Evolutionary conservation across 37 sponge, comb jelly and placozoan species (phyloP), one percentile per base, ranked within the genome.

Genomic region (Ianthella basta): DNA sequence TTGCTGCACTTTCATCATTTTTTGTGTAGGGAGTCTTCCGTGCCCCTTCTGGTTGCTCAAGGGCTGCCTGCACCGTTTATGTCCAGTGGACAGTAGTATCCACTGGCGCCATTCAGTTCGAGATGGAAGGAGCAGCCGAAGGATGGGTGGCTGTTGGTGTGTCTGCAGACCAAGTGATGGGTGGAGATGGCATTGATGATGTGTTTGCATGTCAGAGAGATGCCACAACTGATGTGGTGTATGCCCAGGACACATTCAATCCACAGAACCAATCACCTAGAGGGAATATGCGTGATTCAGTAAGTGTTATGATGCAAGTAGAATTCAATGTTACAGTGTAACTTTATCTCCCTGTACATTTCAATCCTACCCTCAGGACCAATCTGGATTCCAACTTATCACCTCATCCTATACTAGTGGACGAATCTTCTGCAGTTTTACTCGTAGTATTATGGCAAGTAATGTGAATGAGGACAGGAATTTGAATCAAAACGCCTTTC

Each of bases 1-100:
- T n/a, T n/a, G n/a, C n/a, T n/a, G n/a, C n/a, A n/a, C n/a, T n/a
- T n/a, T n/a, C n/a, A n/a, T n/a, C n/a, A n/a, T 61, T 10, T 20
- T 57, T 61, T 61, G 29, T 61, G 27, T 29, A 6, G 53, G 78
- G 54, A 20, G 15, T 44, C 1, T 41, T 75, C 59, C 21, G 80
- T 0, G 25, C n/a, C 39, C 89, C 89, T 50, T 59, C 18, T 35
- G 80, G 80, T 32, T 88, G 89, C 44, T 37, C 32, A 14, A 57
- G 66, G 14, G 6, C 64, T 23, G 50, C 14, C 15, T 88, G 89
- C 10, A 75, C 44, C 1, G 37, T 30, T 1, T 75, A 36, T 41
- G 78, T 14, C 15, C 78, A 75, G 78, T 75, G 78, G 78, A 53
- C 78, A 4, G 24, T 40, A 20, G 64, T 61, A n/a, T 27, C 64